A percentile compares a stretch with the other conserved stretches of the same genome.
Conservation (phyloP, 2,797 vertebrate genomes). For the Notamacropus eugenii region DNA sequence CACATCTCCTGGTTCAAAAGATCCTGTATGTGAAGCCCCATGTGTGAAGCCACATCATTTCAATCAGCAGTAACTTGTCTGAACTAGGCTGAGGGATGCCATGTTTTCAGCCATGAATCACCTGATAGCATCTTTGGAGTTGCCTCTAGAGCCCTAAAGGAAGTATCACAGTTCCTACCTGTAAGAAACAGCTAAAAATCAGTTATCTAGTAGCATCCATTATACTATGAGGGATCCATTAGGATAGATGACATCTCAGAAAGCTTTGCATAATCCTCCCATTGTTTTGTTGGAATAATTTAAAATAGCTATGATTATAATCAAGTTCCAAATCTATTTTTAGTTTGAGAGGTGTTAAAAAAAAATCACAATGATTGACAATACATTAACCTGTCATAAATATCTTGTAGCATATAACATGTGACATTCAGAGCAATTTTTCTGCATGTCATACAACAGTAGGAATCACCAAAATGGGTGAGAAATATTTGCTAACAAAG, state of each 20-base stretch:
- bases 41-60: not conserved
- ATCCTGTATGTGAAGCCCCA: not conserved
- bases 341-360: conserved; percentile 45
- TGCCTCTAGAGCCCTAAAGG: conserved; percentile 59
- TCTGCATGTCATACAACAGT: not conserved
- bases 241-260: conserved; percentile 45
- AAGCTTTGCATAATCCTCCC: not conserved
- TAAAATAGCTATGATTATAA: conserved; percentile 67
- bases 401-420: conserved; percentile 42
- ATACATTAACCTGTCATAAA: conserved; percentile 28
- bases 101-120: conserved; percentile 22
- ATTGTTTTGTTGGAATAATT: conserved; percentile 64
- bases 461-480: not conserved
- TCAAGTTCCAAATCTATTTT: conserved; percentile 59
- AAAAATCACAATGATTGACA: conserved; percentile 48
- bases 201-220: not conserved
- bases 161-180: not conserved
- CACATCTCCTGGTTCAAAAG: not conserved
- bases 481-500: conserved; percentile 21
- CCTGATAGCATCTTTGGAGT: conserved; percentile 1
- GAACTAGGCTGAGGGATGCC: conserved; percentile 41
- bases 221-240: conserved; percentile 33
- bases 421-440: not conserved
- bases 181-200: conserved; percentile 18
- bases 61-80: not conserved